phyloP scores from a whole-genome alignment of 2,888 invertebrate genomes.

The Patella ulyssiponensis region DNA sequence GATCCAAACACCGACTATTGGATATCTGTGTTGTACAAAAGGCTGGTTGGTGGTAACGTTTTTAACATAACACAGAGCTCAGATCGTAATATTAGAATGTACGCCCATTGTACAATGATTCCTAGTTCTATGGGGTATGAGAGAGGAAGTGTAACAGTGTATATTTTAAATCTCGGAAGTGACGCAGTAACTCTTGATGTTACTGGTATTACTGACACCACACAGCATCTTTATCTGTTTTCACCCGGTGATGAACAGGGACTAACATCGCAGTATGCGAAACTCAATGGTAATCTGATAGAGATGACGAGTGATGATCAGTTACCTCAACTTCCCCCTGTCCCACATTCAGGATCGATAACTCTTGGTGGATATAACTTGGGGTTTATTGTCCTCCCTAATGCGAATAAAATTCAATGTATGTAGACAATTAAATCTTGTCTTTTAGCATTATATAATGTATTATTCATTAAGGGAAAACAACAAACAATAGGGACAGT shows the following conservation, averaged over 20 bases:
- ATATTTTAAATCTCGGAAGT: constrained; percentile 43
- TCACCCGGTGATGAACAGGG: constrained; percentile 39
- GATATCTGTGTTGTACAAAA: constrained; percentile 84
- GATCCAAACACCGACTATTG: constrained; percentile 77
- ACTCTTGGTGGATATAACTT: too few species aligned
- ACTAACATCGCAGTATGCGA: constrained; percentile 40
- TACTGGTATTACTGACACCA: constrained; percentile 28
- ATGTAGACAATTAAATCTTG: too few species aligned
- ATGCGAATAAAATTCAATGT: too few species aligned
- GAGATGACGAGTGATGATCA: too few species aligned
- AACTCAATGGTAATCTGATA: too few species aligned
- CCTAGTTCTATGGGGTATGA: constrained; percentile 9
- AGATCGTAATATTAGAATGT: constrained; percentile 75
- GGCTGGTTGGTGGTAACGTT: constrained; percentile 81
- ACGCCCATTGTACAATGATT: constrained; percentile 80
- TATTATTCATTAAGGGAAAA: too few species aligned
- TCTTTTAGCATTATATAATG: too few species aligned
- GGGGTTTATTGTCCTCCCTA: too few species aligned
- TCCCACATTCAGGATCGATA: too few species aligned
- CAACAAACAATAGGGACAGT: too few species aligned
- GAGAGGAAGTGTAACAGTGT: constrained; percentile 48
- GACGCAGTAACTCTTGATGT: constrained; percentile 29
- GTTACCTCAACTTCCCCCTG: too few species aligned
- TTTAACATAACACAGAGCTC: constrained; percentile 63
- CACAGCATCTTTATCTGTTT: constrained; percentile 40